Evolutionary conservation across 2,113 vertebrate species (phyloP).

Genomic region (Rhinolophus ferrumequinum): DNA sequence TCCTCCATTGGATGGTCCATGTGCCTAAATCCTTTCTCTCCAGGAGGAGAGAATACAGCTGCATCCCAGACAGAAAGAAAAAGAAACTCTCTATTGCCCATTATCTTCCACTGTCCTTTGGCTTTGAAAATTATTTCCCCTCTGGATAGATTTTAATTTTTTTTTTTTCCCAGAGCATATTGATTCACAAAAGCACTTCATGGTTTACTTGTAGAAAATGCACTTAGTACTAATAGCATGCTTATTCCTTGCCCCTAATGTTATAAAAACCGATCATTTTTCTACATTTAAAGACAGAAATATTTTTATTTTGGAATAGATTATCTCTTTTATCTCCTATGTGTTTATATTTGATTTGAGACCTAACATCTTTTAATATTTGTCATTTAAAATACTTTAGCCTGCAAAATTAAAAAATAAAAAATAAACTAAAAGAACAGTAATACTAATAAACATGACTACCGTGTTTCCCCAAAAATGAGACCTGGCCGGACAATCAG

Average conservation of each 20-base stretch:
- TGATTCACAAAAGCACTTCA: constrained; percentile 48
- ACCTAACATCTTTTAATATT: not conserved
- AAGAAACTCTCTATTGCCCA: not conserved
- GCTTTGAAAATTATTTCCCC: constrained; percentile 40
- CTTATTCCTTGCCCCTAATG: constrained; percentile 23
- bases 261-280: constrained; percentile 31
- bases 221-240: constrained; percentile 59
- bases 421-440: not conserved
- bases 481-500: no score
- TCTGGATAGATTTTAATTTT: not conserved
- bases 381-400: not conserved
- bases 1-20: not conserved
- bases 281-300: constrained; percentile 38
- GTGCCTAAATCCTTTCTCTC: not conserved
- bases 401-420: not conserved
- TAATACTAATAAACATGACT: not conserved
- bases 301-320: constrained; percentile 35
- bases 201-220: constrained; percentile 48
- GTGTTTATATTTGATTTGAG: not conserved
- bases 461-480: no score
- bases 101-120: not conserved
- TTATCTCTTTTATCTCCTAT: not conserved
- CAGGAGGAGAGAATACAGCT: not conserved
- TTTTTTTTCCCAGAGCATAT: not conserved
- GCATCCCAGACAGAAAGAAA: not conserved